Base-by-base conservation (phyloP, 2,888 invertebrate species). In the Epiblema foenella region DNA sequence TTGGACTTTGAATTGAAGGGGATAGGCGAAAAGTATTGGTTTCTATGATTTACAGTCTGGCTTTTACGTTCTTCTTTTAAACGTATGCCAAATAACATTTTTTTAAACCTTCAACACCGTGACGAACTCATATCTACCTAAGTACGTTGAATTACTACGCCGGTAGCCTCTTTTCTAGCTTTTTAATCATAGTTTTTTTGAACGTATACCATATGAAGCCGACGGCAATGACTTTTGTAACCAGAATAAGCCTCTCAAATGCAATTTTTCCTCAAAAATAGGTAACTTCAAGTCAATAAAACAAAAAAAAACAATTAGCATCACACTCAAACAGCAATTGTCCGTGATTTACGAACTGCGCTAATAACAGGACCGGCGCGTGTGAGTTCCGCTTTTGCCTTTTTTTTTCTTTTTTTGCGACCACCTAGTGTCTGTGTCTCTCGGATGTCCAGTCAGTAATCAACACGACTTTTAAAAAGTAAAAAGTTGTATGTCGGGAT, bases 391-490 rank as follows among this genome's bases (percentile, higher is more conserved):
- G 71, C 73, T 75, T 72, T 59, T 39, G 24, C n/a, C 1, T 5
- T 10, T 9, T 51, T 63, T 52, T 58, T 67, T 49, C 5, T 52
- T 76, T 85, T 89, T 87, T 86, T 84, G 83, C 85, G 88, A 89
- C 89, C 90, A 89, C 89, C 87, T 81, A 79, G 80, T 75, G 77
- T 9, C 51, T 15, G 79, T 82, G 85, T 86, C 88, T 85, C 78
- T 77, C 81, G 83, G 86, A 79, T 77, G 77, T 81, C 77, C 79
- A 80, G 78, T 77, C 87, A 85, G 75, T 90, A 89, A 91, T 90
- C 88, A 88, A 87, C 57, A 63, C 63, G 63, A 24, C 5, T 42
- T 24, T 42, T 59, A 29, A 62, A 60, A 62, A 60, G 51, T 51
- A 51, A 63, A 51, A 63, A 63, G 29, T 4, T 37, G 18, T 51